phyloP scores from a whole-genome alignment of 92 coral and sea anemone genomes.

The Epizoanthus ramosus region DNA sequence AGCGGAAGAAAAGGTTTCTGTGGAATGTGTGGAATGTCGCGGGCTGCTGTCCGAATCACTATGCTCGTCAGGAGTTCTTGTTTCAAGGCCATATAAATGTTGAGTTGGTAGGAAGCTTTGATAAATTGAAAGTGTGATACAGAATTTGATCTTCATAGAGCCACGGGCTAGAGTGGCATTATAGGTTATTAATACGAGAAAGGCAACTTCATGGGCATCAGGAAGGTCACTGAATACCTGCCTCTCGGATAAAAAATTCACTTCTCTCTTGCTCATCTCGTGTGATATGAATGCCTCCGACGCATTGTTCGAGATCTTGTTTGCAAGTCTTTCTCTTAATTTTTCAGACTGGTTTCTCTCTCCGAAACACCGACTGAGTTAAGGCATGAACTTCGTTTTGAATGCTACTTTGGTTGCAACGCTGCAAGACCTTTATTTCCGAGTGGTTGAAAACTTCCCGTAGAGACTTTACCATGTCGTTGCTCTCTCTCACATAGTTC shows the following conservation, averaged over 20 bases:
- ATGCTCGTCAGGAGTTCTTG: background rate
- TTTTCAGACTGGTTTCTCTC: background rate
- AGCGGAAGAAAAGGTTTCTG: background rate
- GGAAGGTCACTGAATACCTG: background rate
- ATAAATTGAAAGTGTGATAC: background rate
- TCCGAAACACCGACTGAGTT: background rate
- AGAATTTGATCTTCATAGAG: background rate
- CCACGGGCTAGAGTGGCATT: too few relatives aligned
- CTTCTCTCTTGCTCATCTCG: background rate
- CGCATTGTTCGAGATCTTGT: background rate
- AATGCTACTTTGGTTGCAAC: background rate
- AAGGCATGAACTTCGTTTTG: background rate
- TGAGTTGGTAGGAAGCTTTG: constrained; percentile 12
- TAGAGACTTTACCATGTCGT: background rate
- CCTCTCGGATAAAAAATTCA: background rate
- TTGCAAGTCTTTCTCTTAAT: background rate
- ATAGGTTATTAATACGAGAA: constrained; percentile 8
- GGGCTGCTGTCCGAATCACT: background rate
- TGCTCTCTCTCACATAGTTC: background rate
- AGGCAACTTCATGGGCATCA: background rate
- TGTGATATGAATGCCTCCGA: background rate
- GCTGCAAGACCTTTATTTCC: background rate
- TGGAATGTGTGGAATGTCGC: constrained; percentile 1
- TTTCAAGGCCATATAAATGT: background rate
- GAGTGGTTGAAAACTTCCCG: background rate